Evolutionary conservation across 2,888 invertebrate genomes (phyloP).

Genomic region (Platycheirus rosarum): DNA sequence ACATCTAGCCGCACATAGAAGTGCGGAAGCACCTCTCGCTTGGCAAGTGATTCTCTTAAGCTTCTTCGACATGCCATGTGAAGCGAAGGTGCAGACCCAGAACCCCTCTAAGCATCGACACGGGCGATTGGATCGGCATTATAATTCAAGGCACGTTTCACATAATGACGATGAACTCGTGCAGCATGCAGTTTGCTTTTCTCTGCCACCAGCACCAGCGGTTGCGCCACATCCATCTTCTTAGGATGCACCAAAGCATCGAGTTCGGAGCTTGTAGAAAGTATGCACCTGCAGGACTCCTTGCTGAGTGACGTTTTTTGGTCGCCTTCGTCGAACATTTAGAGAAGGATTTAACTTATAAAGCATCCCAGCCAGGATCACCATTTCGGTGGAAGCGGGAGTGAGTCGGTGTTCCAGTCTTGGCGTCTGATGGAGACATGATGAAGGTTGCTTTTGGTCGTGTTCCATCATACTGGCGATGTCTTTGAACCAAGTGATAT

Average conservation of each 20-base stretch:
- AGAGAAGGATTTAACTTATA: constrained; percentile 57
- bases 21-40: constrained; percentile 55
- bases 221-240: constrained; percentile 65
- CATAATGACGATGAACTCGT: constrained; percentile 74
- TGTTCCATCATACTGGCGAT: constrained; percentile 28
- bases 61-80: constrained; percentile 45
- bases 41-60: constrained; percentile 67
- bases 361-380: constrained; percentile 70
- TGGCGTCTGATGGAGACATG: constrained; percentile 56
- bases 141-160: constrained; percentile 73
- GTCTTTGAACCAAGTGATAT: constrained; percentile 45
- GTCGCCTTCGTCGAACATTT: constrained; percentile 41
- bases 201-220: constrained; percentile 26
- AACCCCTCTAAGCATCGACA: constrained; percentile 28
- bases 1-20: constrained; percentile 17
- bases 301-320: constrained; percentile 57
- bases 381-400: constrained; percentile 45
- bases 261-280: constrained; percentile 38
- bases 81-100: constrained; percentile 46
- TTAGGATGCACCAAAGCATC: constrained; percentile 44
- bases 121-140: constrained; percentile 65
- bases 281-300: constrained; percentile 63
- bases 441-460: constrained; percentile 35
- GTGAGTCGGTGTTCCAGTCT: constrained; percentile 54
- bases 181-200: constrained; percentile 61